A percentile compares a stretch with the other conserved stretches of the same genome.
phyloP scores from a whole-genome alignment of 2,113 vertebrate species.

The Ciconia stormi region DNA sequence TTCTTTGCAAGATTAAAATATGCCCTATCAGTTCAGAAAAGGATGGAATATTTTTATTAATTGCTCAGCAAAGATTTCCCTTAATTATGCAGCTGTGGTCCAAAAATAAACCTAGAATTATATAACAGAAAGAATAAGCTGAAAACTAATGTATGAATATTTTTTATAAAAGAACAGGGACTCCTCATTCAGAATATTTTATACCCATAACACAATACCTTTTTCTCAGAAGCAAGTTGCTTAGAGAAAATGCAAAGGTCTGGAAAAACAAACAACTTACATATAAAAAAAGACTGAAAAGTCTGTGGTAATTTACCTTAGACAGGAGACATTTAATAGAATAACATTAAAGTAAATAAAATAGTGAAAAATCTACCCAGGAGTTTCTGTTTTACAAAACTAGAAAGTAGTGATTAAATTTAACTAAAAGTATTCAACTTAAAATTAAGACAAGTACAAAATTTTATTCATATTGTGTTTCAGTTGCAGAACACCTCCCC shows the following conservation, averaged over 20 bases:
- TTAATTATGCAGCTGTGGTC: neutral
- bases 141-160: neutral
- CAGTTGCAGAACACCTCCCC: neutral
- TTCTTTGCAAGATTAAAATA: neutral
- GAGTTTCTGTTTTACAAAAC: neutral
- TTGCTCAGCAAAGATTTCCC: neutral
- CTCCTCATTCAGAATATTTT: neutral
- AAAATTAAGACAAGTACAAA: neutral
- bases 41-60: neutral
- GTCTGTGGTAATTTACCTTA: neutral
- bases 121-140: neutral
- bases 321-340: neutral
- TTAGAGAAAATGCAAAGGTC: neutral
- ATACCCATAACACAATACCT: neutral
- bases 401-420: neutral
- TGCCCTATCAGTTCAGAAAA: neutral
- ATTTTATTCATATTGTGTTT: neutral
- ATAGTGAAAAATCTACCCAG: neutral
- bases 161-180: neutral
- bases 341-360: neutral
- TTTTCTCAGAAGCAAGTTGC: neutral
- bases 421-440: neutral
- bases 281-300: neutral
- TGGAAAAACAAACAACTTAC: neutral
- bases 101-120: neutral